phyloP scores from a whole-genome alignment of 1,140 invertebrate species.

The Aplysia californica region DNA sequence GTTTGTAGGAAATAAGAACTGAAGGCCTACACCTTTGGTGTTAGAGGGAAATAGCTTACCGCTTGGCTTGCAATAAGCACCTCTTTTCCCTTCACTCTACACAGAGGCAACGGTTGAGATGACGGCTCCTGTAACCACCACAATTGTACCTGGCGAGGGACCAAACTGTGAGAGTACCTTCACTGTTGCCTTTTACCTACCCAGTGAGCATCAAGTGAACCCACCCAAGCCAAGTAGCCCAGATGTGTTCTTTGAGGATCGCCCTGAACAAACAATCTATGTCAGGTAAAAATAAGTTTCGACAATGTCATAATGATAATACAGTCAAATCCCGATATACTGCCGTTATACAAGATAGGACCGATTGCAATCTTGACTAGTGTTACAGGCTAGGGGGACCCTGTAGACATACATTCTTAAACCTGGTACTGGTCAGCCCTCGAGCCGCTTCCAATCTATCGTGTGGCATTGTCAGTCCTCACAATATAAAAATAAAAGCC shows the following conservation, averaged over 20 bases:
- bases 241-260: conserved; percentile 59
- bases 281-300: no score
- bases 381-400: background rate
- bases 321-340: no score
- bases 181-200: conserved; percentile 65
- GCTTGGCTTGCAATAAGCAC: background rate
- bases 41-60: no score
- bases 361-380: no score
- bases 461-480: no score
- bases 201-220: conserved; percentile 45
- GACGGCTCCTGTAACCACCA: conserved; percentile 65
- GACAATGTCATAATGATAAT: no score
- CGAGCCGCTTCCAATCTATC: no score
- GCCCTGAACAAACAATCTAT: conserved; percentile 53
- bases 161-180: conserved; percentile 64
- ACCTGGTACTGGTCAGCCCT: background rate
- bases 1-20: no score
- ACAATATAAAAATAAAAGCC: no score
- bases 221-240: conserved; percentile 59
- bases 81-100: background rate
- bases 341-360: no score
- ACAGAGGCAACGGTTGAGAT: conserved; percentile 62
- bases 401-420: background rate
- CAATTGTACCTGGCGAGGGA: conserved; percentile 59
- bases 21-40: no score